Percentiles rank a stretch among this genome's conserved stretches.
Evolutionary conservation across 2,113 vertebrate genomes (phyloP).

Genomic region (Vulpes vulpes): DNA sequence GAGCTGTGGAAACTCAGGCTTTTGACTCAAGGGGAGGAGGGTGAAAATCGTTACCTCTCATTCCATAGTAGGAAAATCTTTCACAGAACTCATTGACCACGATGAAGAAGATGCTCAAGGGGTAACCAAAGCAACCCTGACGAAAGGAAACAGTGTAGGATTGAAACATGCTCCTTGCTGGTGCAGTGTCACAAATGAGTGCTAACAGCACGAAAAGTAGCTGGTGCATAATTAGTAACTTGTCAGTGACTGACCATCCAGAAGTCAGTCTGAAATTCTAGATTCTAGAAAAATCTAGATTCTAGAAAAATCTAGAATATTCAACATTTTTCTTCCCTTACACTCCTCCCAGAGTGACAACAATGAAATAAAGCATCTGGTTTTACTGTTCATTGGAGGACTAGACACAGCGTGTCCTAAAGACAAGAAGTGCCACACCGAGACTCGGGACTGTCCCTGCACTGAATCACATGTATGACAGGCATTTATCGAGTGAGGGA

Average conservation of each 20-base stretch:
- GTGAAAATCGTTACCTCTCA: constrained; percentile 91
- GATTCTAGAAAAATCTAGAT: too few species aligned
- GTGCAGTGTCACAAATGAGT: too few species aligned
- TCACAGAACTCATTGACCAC: constrained; percentile 98
- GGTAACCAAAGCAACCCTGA: constrained; percentile 91
- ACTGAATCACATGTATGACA: rapidly evolving
- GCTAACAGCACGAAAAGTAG: rapidly evolving
- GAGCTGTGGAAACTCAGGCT: rapidly evolving
- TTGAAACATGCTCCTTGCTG: rapidly evolving
- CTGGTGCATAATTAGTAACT: rapidly evolving
- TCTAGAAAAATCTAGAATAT: neutral
- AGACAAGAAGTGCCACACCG: neutral
- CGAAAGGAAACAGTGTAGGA: neutral
- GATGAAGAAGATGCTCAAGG: constrained; percentile 97
- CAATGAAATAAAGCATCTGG: neutral
- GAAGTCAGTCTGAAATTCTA: neutral
- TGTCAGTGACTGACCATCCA: neutral
- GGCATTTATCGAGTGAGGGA: neutral
- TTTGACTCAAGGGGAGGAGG: rapidly evolving
- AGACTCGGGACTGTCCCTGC: neutral
- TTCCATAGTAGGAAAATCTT: constrained; percentile 99
- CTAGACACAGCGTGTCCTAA: neutral
- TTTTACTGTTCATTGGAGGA: neutral
- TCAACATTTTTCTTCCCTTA: neutral
- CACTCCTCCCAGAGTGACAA: neutral